phyloP scores from a whole-genome alignment of 2,797 vertebrate species.

The Falco columbarius region DNA sequence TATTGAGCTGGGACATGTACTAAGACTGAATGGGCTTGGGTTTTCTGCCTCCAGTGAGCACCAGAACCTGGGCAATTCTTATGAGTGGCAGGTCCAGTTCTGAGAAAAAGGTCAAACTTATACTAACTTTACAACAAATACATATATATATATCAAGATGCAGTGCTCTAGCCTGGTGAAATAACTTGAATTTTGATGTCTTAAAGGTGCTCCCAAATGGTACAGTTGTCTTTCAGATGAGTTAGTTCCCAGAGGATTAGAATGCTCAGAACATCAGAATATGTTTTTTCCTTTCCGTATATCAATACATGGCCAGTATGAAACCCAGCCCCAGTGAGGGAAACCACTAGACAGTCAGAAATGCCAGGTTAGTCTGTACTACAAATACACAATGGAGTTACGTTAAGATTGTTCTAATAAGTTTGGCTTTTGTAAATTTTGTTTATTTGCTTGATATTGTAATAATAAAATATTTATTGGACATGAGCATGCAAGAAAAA shows the following conservation, averaged over 20 bases:
- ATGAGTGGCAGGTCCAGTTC: neutral
- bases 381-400: neutral
- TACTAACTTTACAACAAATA: neutral
- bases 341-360: neutral
- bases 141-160: neutral
- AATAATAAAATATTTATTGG: neutral
- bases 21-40: neutral
- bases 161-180: neutral
- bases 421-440: neutral
- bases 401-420: neutral
- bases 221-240: neutral
- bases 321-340: neutral
- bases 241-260: neutral
- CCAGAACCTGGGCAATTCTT: neutral
- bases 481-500: neutral
- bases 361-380: neutral
- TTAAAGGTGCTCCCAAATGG: neutral
- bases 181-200: neutral
- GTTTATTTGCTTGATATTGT: neutral
- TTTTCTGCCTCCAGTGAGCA: neutral
- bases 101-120: neutral
- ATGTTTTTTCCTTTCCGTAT: neutral
- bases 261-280: neutral
- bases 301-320: neutral
- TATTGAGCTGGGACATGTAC: neutral